Conservation (phyloP, 1,140 invertebrate genomes). For the Aphelenchoides fujianensis region DNA sequence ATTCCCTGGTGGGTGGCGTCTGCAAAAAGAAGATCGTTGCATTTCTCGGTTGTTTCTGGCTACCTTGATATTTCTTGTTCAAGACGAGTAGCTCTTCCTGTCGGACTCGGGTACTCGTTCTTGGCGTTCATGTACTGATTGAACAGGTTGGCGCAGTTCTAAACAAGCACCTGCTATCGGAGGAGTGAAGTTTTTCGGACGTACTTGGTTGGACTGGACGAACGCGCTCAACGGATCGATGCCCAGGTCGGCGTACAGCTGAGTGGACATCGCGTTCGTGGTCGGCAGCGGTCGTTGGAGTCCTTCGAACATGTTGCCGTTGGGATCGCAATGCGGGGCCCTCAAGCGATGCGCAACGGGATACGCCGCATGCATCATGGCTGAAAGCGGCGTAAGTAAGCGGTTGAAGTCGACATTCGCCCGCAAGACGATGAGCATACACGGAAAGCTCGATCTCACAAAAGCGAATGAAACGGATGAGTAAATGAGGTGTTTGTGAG, state of each 20-base stretch:
- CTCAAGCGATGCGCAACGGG: too few relatives aligned
- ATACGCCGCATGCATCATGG: too few relatives aligned
- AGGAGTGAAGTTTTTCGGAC: too few relatives aligned
- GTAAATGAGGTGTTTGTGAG: too few relatives aligned
- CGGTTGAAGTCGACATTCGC: too few relatives aligned
- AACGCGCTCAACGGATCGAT: slow-evolving; percentile 27
- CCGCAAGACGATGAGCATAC: too few relatives aligned
- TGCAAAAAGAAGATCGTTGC: neutral
- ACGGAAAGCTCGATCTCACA: too few relatives aligned
- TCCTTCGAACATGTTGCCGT: neutral
- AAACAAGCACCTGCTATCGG: too few relatives aligned
- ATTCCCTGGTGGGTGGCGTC: slow-evolving; percentile 19
- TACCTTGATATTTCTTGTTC: slow-evolving; percentile 31
- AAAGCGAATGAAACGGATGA: too few relatives aligned
- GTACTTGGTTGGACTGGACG: slow-evolving; percentile 28
- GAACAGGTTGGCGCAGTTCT: slow-evolving; percentile 29
- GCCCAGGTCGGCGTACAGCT: neutral
- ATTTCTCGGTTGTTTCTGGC: neutral
- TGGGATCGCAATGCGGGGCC: too few relatives aligned
- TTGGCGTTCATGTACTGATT: slow-evolving; percentile 12
- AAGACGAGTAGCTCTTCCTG: slow-evolving; percentile 14
- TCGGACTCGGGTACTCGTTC: slow-evolving; percentile 1
- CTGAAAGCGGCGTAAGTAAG: too few relatives aligned
- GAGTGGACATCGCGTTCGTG: neutral
- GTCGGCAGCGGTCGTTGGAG: neutral